Evolutionary conservation across 1,140 invertebrate species (phyloP).

Genomic region (Eciton burchellii): DNA sequence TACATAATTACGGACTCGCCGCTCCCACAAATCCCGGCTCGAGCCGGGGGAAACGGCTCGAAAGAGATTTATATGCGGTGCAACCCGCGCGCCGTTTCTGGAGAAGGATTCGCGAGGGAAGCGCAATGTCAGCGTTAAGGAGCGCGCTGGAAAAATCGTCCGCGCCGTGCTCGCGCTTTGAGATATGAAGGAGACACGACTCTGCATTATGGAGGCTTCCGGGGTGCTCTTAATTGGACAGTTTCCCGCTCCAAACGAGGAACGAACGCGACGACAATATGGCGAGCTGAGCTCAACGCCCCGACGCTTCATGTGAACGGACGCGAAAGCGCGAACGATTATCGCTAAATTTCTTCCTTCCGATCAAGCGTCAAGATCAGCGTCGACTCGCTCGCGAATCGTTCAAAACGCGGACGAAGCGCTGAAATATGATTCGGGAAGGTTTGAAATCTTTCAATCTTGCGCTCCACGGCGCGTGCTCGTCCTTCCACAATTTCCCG

Average conservation of each 20-base stretch:
- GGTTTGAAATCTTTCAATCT: too few relatives aligned
- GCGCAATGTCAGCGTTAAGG: neutral
- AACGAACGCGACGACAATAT: too few relatives aligned
- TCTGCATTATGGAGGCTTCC: neutral
- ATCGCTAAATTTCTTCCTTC: too few relatives aligned
- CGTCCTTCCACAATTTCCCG: too few relatives aligned
- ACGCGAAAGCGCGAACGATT: too few relatives aligned
- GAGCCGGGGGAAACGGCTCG: slow-evolving; percentile 4
- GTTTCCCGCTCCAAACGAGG: neutral
- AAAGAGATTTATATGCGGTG: slow-evolving; percentile 44
- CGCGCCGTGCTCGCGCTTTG: neutral
- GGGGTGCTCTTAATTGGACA: neutral
- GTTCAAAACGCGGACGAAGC: too few relatives aligned
- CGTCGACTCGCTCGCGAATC: too few relatives aligned
- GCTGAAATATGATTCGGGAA: too few relatives aligned
- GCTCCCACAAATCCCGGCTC: slow-evolving; percentile 32
- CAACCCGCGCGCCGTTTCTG: neutral
- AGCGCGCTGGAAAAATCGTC: neutral
- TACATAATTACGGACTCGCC: slow-evolving; percentile 47
- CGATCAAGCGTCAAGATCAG: too few relatives aligned
- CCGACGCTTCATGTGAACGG: too few relatives aligned
- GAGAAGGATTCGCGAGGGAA: neutral
- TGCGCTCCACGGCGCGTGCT: too few relatives aligned
- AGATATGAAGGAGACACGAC: neutral
- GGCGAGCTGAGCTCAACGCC: neutral